Percentiles rank a stretch among this genome's conserved stretches.
Evolutionary conservation across 2,888 invertebrate genomes (phyloP).

Genomic region (Abrostola triplasia): DNA sequence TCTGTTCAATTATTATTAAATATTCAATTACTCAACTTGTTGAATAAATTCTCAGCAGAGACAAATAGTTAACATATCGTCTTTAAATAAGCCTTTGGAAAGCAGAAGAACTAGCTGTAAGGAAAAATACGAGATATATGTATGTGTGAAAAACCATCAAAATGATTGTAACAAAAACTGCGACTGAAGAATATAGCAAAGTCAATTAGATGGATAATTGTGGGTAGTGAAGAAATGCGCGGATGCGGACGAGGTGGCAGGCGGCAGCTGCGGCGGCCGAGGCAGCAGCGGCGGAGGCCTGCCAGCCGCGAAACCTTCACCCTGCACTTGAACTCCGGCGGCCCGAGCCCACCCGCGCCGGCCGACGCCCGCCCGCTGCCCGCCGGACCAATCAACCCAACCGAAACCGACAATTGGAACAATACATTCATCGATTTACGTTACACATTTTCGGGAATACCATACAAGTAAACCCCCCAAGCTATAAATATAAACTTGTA

Average conservation of each 20-base stretch:
- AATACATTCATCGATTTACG: conserved; percentile 52
- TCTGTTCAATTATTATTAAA: too few relatives aligned
- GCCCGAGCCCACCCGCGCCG: conserved; percentile 59
- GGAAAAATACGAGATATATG: too few relatives aligned
- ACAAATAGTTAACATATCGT: too few relatives aligned
- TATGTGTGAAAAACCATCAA: too few relatives aligned
- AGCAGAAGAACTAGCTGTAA: too few relatives aligned
- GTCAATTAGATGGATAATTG: conserved; percentile 23
- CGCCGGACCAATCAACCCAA: conserved; percentile 77
- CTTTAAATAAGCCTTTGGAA: too few relatives aligned
- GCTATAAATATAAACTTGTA: conserved; percentile 14
- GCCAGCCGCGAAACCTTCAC: conserved; percentile 79
- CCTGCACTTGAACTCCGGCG: conserved; percentile 85
- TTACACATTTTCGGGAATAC: conserved; percentile 47
- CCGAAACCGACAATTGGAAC: conserved; percentile 71
- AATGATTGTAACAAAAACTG: too few relatives aligned
- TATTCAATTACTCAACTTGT: too few relatives aligned
- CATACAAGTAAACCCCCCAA: conserved; percentile 11
- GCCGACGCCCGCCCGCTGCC: conserved; percentile 45
- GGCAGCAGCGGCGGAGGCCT: conserved; percentile 31
- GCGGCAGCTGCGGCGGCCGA: conserved; percentile 35
- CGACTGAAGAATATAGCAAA: conserved; percentile 14
- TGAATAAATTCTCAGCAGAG: too few relatives aligned
- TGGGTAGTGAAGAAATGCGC: conserved; percentile 37
- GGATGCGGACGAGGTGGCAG: conserved; percentile 31